phyloP scores from a whole-genome alignment of 2,888 invertebrate genomes.

The Agrilus cyanescens region DNA sequence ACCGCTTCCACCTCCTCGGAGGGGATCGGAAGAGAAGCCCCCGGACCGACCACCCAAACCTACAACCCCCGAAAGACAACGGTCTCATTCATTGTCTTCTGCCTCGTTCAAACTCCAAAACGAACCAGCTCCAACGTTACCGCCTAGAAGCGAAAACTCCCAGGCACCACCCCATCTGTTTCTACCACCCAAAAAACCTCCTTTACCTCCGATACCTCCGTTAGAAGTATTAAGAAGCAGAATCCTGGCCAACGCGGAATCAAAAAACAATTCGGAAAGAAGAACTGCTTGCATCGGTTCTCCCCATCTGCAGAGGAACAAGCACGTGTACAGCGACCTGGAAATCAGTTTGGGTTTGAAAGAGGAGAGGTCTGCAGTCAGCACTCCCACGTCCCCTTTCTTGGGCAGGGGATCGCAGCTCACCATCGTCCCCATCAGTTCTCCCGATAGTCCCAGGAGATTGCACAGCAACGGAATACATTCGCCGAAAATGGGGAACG shows the following conservation, averaged over 20 bases:
- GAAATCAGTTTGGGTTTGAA: conserved; percentile 34
- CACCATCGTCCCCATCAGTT: conserved; percentile 19
- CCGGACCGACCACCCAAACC: conserved; percentile 60
- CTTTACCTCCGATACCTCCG: conserved; percentile 57
- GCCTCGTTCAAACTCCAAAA: conserved; percentile 21
- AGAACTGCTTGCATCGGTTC: conserved; percentile 52
- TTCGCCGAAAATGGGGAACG: conserved; percentile 9
- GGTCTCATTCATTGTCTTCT: conserved; percentile 43
- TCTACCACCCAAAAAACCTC: conserved; percentile 59
- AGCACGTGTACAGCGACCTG: conserved; percentile 45
- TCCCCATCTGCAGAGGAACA: conserved; percentile 49
- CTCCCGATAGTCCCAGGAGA: conserved; percentile 14
- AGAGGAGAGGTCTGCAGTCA: conserved; percentile 27
- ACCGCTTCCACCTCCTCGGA: conserved; percentile 53
- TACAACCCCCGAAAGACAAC: conserved; percentile 40
- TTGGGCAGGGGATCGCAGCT: conserved; percentile 25
- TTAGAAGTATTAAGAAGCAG: conserved; percentile 48
- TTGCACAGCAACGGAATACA: conserved; percentile 23
- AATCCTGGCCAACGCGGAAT: conserved; percentile 29
- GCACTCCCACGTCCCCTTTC: conserved; percentile 35
- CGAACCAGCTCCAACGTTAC: conserved; percentile 38
- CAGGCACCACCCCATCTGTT: conserved; percentile 41
- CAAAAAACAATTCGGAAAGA: conserved; percentile 36
- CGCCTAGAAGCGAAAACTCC: conserved; percentile 41
- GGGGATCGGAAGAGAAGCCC: conserved; percentile 45